phyloP scores from a whole-genome alignment of 2,797 vertebrate genomes.

The Vultur gryphus region DNA sequence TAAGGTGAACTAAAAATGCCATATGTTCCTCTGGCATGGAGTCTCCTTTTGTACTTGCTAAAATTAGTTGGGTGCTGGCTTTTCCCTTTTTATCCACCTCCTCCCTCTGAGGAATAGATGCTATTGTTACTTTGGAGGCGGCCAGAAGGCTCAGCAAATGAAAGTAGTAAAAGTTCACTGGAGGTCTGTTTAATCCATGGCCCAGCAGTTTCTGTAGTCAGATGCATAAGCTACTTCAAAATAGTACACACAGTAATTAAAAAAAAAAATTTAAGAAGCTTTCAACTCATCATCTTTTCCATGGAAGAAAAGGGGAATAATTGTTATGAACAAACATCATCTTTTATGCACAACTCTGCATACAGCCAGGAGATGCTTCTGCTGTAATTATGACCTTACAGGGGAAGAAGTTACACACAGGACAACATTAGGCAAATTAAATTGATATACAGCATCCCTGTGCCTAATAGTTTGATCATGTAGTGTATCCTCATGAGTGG shows the following conservation, averaged over 20 bases:
- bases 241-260: background rate
- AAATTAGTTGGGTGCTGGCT: slow-evolving; percentile 3
- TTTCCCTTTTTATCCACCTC: background rate
- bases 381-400: background rate
- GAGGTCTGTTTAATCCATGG: background rate
- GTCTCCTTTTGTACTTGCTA: background rate
- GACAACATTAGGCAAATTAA: background rate
- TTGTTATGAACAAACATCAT: background rate
- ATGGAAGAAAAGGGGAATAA: background rate
- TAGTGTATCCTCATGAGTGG: background rate
- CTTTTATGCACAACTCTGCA: background rate
- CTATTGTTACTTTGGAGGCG: background rate
- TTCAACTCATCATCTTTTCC: background rate
- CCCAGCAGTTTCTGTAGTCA: background rate
- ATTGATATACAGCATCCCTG: background rate
- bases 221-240: background rate
- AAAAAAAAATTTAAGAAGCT: background rate
- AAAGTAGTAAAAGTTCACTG: background rate
- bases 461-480: background rate
- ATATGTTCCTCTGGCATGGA: background rate
- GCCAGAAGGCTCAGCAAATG: background rate
- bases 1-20: slow-evolving; percentile 29
- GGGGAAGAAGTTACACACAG: background rate
- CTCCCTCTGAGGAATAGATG: background rate
- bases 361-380: background rate